phyloP scores from a whole-genome alignment of 2,888 invertebrate genomes.

The Atethmia centrago region DNA sequence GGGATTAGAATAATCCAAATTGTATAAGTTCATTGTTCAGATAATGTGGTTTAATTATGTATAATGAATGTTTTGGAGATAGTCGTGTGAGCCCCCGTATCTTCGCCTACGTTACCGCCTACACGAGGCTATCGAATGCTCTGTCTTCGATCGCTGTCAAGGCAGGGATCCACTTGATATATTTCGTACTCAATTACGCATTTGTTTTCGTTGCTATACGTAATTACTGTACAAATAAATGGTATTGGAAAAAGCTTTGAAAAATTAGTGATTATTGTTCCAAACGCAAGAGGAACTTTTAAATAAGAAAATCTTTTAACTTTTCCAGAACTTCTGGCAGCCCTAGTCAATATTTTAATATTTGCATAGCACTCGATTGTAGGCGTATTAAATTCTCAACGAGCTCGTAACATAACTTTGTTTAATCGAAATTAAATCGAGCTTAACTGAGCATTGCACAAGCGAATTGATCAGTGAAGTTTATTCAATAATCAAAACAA shows the following conservation, averaged over 20 bases:
- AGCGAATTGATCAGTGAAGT: slow-evolving; percentile 31
- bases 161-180: slow-evolving; percentile 52
- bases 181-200: slow-evolving; percentile 51
- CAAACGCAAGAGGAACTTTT: slow-evolving; percentile 10
- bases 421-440: slow-evolving; percentile 52
- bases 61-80: slow-evolving; percentile 71
- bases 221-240: slow-evolving; percentile 45
- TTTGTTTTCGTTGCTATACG: slow-evolving; percentile 37
- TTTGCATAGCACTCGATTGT: slow-evolving; percentile 26
- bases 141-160: slow-evolving; percentile 61
- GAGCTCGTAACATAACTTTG: slow-evolving; percentile 39
- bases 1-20: slow-evolving; percentile 58
- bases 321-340: slow-evolving; percentile 24
- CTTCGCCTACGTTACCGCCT: slow-evolving; percentile 78
- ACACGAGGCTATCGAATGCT: slow-evolving; percentile 63
- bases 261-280: slow-evolving; percentile 30
- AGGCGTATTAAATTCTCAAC: slow-evolving; percentile 34
- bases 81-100: slow-evolving; percentile 67
- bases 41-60: slow-evolving; percentile 73
- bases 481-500: slow-evolving; percentile 23
- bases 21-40: slow-evolving; percentile 75
- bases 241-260: slow-evolving; percentile 40
- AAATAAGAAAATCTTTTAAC: slow-evolving; percentile 9
- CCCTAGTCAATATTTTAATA: slow-evolving; percentile 30
- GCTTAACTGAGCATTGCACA: slow-evolving; percentile 34